phyloP scores from a whole-genome alignment of 2,113 vertebrate species.

The Cololabis saira region DNA sequence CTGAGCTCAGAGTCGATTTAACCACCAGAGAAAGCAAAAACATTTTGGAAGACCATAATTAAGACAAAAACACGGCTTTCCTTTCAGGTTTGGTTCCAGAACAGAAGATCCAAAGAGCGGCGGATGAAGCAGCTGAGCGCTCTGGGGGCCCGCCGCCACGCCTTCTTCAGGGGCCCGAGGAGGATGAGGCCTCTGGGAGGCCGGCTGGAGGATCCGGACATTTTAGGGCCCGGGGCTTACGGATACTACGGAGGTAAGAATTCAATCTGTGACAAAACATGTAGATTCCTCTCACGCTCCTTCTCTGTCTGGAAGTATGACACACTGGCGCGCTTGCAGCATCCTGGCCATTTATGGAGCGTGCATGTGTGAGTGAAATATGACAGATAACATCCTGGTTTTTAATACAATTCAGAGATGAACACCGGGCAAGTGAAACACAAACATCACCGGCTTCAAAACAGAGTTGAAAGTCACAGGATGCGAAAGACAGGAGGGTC shows the following conservation, averaged over 20 bases:
- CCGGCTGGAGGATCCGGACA: conserved; percentile 93
- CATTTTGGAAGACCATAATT: not conserved
- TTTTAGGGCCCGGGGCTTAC: conserved; percentile 92
- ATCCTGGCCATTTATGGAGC: no score
- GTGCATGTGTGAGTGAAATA: no score
- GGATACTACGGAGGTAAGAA: conserved; percentile 94
- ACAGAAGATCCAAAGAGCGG: conserved; percentile 90
- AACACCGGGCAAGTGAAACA: no score
- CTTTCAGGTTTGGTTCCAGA: conserved; percentile 78
- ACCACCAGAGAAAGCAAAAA: not conserved
- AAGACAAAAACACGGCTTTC: not conserved
- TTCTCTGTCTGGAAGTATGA: no score
- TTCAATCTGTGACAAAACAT: not conserved
- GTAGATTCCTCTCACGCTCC: not conserved
- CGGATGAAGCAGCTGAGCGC: conserved; percentile 96
- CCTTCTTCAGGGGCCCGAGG: conserved; percentile 93
- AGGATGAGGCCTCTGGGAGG: conserved; percentile 94
- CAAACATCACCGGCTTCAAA: no score
- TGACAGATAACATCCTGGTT: no score
- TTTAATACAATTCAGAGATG: no score
- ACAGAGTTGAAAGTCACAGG: no score
- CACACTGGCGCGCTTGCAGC: no score
- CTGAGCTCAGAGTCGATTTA: not conserved
- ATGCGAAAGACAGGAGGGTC: no score
- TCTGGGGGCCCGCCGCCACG: conserved; percentile 90